Conservation (phyloP, 2,797 vertebrate genomes). For the Cetoscarus ocellatus region DNA sequence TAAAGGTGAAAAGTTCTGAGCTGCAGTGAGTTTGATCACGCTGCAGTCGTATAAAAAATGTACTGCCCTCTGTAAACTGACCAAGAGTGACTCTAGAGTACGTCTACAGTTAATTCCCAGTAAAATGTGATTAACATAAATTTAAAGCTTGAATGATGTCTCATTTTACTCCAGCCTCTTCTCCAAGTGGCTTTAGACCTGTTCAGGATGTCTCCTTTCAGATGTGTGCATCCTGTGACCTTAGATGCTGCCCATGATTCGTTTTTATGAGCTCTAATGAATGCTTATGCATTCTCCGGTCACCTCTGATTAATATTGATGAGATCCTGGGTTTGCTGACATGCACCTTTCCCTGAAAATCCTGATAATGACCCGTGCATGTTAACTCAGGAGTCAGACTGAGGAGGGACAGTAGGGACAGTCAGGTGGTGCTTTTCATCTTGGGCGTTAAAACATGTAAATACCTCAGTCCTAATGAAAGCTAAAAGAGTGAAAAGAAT, state of each 20-base stretch:
- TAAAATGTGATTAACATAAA: too few species aligned
- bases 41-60: too few species aligned
- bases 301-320: conserved; percentile 81
- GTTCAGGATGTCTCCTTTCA: conserved; percentile 21
- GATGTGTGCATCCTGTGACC: conserved; percentile 57
- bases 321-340: conserved; percentile 71
- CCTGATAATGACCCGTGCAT: conserved; percentile 71
- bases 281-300: conserved; percentile 73
- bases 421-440: conserved; percentile 8
- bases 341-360: conserved; percentile 51
- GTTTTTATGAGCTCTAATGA: conserved; percentile 76
- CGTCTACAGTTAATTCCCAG: too few species aligned
- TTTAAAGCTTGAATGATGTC: too few species aligned
- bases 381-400: conserved; percentile 59
- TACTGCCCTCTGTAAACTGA: too few species aligned
- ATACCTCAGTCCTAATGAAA: too few species aligned
- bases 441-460: conserved; percentile 3
- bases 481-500: not conserved
- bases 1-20: too few species aligned
- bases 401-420: conserved; percentile 7
- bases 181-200: too few species aligned
- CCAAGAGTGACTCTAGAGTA: too few species aligned
- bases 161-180: too few species aligned
- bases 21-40: too few species aligned
- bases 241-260: conserved; percentile 71